phyloP scores from a whole-genome alignment of 2,888 invertebrate species.

The Sacculina carcini region DNA sequence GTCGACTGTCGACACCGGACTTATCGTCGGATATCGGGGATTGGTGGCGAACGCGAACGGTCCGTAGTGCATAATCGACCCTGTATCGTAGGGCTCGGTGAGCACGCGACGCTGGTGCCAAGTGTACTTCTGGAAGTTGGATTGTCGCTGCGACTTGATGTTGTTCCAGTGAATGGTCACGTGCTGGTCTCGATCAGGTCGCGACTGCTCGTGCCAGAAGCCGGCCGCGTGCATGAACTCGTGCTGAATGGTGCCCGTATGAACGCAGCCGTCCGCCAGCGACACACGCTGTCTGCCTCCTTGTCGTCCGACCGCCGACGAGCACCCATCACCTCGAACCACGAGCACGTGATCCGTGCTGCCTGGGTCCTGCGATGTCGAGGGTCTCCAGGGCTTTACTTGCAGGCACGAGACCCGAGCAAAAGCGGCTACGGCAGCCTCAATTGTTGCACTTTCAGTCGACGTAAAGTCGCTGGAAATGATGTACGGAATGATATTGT shows the following conservation, averaged over 20 bases:
- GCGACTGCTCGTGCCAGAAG: slow-evolving; percentile 25
- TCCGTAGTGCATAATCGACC: slow-evolving; percentile 15
- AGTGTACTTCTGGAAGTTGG: slow-evolving; percentile 18
- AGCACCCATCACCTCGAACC: slow-evolving; percentile 21
- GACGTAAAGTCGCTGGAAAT: not conserved
- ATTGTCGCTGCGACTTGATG: slow-evolving; percentile 17
- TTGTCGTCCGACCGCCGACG: slow-evolving; percentile 23
- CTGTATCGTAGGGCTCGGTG: slow-evolving; percentile 14
- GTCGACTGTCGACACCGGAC: not conserved
- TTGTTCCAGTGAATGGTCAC: slow-evolving; percentile 19
- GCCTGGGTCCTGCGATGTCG: not conserved
- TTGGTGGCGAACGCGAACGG: slow-evolving; percentile 13
- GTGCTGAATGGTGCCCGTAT: slow-evolving; percentile 21
- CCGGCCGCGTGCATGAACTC: slow-evolving; percentile 25
- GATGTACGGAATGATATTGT: slow-evolving; percentile 8
- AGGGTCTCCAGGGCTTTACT: slow-evolving; percentile 19
- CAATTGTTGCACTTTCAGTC: slow-evolving; percentile 14
- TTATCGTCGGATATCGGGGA: slow-evolving; percentile 13
- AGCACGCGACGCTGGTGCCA: slow-evolving; percentile 14
- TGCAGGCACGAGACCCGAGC: slow-evolving; percentile 22
- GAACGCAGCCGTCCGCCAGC: slow-evolving; percentile 18
- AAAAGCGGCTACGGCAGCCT: slow-evolving; percentile 20
- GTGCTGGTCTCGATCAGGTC: slow-evolving; percentile 23
- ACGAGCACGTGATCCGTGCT: slow-evolving; percentile 21
- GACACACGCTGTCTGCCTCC: slow-evolving; percentile 22